Evolutionary conservation across 2,113 vertebrate genomes (phyloP), one percentile per base, ranked within the genome.

Genomic region (Bubo bubo): DNA sequence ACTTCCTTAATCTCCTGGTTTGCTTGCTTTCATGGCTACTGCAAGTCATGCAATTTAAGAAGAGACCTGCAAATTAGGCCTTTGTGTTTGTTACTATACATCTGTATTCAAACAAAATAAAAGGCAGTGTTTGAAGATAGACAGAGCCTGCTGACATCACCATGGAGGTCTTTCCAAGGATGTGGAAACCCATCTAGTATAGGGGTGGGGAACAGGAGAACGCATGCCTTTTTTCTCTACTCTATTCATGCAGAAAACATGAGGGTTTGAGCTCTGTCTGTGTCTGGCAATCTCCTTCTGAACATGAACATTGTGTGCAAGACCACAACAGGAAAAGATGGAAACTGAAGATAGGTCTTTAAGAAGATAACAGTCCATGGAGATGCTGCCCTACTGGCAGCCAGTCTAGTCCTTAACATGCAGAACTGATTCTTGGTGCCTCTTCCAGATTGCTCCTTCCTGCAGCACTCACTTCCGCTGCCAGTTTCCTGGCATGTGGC

Each of bases 211-310:
- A 68, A 68, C 14, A 49, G 59, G 27, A 70, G 34, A 30, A 24
- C 0, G 2, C 9, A 20, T 6, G 34, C 4, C 1, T 53, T 76
- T 85, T 63, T n/a, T 30, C 27, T 60, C 35, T 24, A 23, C 35
- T 68, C 34, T 28, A 41, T 39, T 83, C 37, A 45, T 21, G 24
- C 3, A 43, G 55, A 34, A 85, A 92, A 52, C 14, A 27, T 52
- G 3, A 45, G 58, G 39, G 3, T 37, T 74, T 77, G 72, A 67
- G 27, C 39, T 84, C 41, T 56, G 14, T 50, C 28, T 60, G 17
- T 49, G n/a, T 22, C 37, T 74, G n/a, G 43, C 21, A 72, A 2
- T 27, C 49, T 79, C 34, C 27, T 79, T 56, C 22, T 73, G 68
- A 58, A 35, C 6, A 26, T 6, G 21, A 73, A 30, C 39, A 17